A percentile compares a stretch with the other conserved stretches of the same genome.
Conservation (phyloP, 2,797 vertebrate genomes). For the Leucoraja ocellata region DNA sequence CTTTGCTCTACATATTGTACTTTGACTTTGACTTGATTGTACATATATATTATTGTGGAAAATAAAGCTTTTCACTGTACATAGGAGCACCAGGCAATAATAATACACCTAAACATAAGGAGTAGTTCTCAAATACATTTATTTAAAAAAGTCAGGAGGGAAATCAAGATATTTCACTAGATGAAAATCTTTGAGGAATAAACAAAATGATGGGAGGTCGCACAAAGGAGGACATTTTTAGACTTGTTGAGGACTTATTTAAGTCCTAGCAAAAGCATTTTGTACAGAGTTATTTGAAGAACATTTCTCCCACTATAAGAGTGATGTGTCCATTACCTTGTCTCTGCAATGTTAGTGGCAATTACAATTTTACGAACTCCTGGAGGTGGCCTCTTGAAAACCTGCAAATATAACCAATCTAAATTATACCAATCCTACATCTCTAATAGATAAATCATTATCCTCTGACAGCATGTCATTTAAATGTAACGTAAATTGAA, state of each 20-base stretch:
- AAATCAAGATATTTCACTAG: background rate
- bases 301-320: background rate
- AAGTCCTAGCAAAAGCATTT: background rate
- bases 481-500: background rate
- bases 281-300: background rate
- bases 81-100: no score
- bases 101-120: no score
- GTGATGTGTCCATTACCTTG: conserved; percentile 66
- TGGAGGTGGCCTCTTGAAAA: conserved; percentile 88
- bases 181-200: background rate
- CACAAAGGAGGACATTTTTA: background rate
- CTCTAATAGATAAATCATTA: background rate
- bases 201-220: background rate
- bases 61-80: no score
- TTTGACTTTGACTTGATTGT: no score
- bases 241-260: background rate
- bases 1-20: no score
- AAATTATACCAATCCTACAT: background rate
- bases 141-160: background rate
- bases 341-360: conserved; percentile 96
- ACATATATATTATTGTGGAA: no score
- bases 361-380: conserved; percentile 96
- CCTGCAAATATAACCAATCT: conserved; percentile 59
- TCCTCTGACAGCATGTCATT: background rate
- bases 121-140: background rate